Percentiles rank a stretch among this genome's conserved stretches.
phyloP scores from a whole-genome alignment of 2,888 invertebrate species.

The Drosophila meridiana region DNA sequence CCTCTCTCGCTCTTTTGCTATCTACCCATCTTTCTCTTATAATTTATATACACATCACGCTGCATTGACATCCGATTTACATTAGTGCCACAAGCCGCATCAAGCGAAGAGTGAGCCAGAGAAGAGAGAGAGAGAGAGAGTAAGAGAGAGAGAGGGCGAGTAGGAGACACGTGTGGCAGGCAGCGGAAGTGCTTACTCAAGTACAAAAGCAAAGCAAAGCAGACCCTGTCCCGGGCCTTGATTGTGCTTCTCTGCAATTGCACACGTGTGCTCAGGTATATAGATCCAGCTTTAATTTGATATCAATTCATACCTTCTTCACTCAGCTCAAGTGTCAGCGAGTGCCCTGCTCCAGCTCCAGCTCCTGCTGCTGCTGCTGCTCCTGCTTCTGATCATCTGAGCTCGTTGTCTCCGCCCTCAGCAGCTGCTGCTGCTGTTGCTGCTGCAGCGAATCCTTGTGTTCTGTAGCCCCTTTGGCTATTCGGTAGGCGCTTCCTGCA shows the following conservation, averaged over 20 bases:
- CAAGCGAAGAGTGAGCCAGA: background rate
- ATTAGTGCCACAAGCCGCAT: constrained; percentile 71
- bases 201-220: constrained; percentile 25
- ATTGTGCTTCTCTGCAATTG: constrained; percentile 45
- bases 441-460: constrained; percentile 8
- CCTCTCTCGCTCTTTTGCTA: background rate
- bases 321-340: constrained; percentile 73
- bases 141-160: constrained; percentile 6
- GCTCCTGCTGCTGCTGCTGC: background rate
- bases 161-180: constrained; percentile 54
- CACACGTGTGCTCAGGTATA: constrained; percentile 66
- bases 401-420: constrained; percentile 27
- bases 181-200: constrained; percentile 65
- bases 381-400: constrained; percentile 6
- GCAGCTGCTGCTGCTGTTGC: constrained; percentile 7
- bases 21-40: constrained; percentile 36
- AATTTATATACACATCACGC: constrained; percentile 82
- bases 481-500: constrained; percentile 83
- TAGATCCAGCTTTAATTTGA: constrained; percentile 65
- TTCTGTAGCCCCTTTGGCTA: constrained; percentile 11
- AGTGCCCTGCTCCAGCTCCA: constrained; percentile 39
- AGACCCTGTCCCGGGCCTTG: constrained; percentile 21
- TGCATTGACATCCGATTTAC: constrained; percentile 84
- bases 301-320: constrained; percentile 62
- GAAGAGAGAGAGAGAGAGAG: background rate